Conservation (phyloP, 2,888 invertebrate genomes). For the Parasteatoda lunata region DNA sequence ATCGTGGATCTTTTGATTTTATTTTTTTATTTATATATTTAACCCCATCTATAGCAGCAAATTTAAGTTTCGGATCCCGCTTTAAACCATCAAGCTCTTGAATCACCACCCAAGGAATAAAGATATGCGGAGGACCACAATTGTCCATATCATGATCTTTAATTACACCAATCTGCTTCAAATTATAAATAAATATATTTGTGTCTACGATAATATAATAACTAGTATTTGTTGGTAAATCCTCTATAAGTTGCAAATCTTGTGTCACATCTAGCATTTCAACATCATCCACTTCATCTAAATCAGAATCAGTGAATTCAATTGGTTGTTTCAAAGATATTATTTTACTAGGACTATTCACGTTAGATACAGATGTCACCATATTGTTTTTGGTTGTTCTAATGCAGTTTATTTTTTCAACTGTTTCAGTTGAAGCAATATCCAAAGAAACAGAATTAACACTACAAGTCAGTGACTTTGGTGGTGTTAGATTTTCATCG, state of each 20-base stretch:
- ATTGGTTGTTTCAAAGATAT: too few relatives aligned
- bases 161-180: conserved; percentile 22
- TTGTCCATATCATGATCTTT: conserved; percentile 47
- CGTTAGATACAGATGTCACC: too few relatives aligned
- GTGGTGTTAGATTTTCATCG: too few relatives aligned
- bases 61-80: background rate
- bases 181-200: conserved; percentile 40
- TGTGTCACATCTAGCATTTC: conserved; percentile 50
- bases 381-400: too few relatives aligned
- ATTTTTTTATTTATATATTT: conserved; percentile 33
- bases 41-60: conserved; percentile 17
- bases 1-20: conserved; percentile 39
- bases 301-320: too few relatives aligned
- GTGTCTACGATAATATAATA: conserved; percentile 60
- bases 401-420: too few relatives aligned
- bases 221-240: conserved; percentile 5
- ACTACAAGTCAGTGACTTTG: too few relatives aligned
- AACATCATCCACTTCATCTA: conserved; percentile 13
- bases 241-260: conserved; percentile 28
- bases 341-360: too few relatives aligned
- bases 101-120: conserved; percentile 55
- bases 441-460: too few relatives aligned
- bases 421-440: too few relatives aligned
- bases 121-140: conserved; percentile 59
- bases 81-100: conserved; percentile 49